phyloP scores from a whole-genome alignment of 2,113 vertebrate species.

The Centrocercus urophasianus region DNA sequence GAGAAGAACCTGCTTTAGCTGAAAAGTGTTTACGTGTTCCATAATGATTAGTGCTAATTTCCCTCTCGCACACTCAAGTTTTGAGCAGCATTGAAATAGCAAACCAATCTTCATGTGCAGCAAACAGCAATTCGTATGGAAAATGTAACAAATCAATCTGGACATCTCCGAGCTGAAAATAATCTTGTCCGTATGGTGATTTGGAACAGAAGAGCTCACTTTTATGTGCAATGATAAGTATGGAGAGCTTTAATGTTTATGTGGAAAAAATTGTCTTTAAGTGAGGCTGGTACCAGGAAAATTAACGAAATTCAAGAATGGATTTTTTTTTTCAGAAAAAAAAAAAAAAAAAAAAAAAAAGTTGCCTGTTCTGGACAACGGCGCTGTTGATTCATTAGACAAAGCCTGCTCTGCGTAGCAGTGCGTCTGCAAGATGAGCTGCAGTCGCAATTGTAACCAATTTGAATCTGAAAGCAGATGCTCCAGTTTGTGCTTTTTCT shows the following conservation, averaged over 20 bases:
- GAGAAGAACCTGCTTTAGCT: slow-evolving; percentile 70
- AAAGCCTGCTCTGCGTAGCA: neutral
- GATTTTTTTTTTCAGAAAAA: neutral
- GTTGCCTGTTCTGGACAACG: neutral
- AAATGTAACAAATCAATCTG: neutral
- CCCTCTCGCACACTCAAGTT: neutral
- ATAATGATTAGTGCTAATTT: neutral
- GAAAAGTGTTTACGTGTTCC: neutral
- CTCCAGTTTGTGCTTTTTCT: neutral
- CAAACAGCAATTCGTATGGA: slow-evolving; percentile 6
- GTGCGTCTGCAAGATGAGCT: neutral
- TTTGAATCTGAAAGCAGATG: neutral
- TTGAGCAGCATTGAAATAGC: neutral
- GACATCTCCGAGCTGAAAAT: slow-evolving; percentile 12
- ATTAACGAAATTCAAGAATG: neutral
- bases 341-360: neutral
- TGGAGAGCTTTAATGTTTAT: neutral
- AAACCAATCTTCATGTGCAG: slow-evolving; percentile 4
- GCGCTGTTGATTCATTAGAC: neutral
- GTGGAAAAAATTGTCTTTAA: neutral
- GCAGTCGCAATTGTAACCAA: neutral
- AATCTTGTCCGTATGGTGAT: neutral
- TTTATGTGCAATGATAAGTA: neutral
- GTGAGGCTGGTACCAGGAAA: neutral
- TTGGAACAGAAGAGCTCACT: neutral